Evolutionary conservation across 53 echinoderm and acorn worm species (phyloP).

Genomic region (Holothuria scabra): DNA sequence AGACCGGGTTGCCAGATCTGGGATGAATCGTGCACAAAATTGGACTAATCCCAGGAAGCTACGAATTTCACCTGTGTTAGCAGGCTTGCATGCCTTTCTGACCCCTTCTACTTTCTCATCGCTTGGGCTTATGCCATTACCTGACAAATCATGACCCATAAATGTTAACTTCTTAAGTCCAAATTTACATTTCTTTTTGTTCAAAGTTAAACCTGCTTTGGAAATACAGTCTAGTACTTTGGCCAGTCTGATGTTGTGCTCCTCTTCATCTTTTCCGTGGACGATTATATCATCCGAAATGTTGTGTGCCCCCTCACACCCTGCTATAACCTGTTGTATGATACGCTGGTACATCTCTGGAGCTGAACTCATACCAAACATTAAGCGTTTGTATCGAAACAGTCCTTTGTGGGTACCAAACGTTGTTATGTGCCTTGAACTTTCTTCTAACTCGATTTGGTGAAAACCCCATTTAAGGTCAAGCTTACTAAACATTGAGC

Average conservation of each 20-base stretch:
- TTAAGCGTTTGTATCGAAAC: constrained; percentile 41
- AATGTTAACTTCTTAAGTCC: constrained; percentile 27
- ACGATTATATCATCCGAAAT: constrained; percentile 61
- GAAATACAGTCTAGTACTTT: too few species aligned
- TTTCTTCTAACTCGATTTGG: neutral
- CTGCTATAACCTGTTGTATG: constrained; percentile 10
- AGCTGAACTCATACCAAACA: constrained; percentile 57
- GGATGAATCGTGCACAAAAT: constrained; percentile 42
- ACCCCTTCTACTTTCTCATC: constrained; percentile 28
- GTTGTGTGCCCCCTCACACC: constrained; percentile 36
- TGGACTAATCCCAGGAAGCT: constrained; percentile 52
- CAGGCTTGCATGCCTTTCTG: constrained; percentile 27
- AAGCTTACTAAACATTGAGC: constrained; percentile 18
- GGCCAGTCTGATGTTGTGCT: too few species aligned
- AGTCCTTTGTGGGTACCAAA: constrained; percentile 53
- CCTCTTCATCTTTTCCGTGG: constrained; percentile 38
- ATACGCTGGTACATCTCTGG: constrained; percentile 60
- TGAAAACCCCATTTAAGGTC: neutral
- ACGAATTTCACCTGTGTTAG: constrained; percentile 19
- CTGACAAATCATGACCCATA: constrained; percentile 39
- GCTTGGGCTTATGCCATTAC: neutral
- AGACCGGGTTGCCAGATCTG: constrained; percentile 42
- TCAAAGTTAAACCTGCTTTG: neutral
- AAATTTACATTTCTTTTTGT: constrained; percentile 31
- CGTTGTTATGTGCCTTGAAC: constrained; percentile 46